These are phyloP conservation scores for Abscondita cerata DNA, from an alignment of 2,888 invertebrate genomes.

Conservation along the genomic window DNA sequence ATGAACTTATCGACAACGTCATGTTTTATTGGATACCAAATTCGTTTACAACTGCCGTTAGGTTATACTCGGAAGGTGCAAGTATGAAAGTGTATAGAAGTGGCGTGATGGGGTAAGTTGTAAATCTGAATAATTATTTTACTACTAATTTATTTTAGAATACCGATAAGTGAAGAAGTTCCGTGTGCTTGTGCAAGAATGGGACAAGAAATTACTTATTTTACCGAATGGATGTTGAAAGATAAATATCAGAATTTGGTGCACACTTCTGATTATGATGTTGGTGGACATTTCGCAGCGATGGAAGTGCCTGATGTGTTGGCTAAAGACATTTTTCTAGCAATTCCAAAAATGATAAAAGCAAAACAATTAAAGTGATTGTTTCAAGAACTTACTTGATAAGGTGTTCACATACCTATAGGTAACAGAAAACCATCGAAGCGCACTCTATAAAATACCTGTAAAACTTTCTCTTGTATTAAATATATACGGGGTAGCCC, in stretches of 20 bases:
- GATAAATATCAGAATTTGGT: constrained; percentile 71
- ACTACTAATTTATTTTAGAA: constrained; percentile 60
- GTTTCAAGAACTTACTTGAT: too few species aligned
- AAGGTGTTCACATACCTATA: too few species aligned
- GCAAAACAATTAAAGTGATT: too few species aligned
- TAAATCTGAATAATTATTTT: neutral
- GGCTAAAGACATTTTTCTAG: constrained; percentile 71
- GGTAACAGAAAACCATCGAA: too few species aligned
- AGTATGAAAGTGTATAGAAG: constrained; percentile 43
- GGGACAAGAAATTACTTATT: constrained; percentile 70
- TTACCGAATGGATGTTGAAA: constrained; percentile 66
- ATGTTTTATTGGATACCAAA: constrained; percentile 80
- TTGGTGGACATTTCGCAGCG: constrained; percentile 87
- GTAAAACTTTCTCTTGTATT: too few species aligned
- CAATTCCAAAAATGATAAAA: constrained; percentile 53
- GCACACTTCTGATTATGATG: constrained; percentile 68
- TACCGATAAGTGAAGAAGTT: constrained; percentile 64
- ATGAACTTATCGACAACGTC: constrained; percentile 75
- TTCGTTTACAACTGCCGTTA: constrained; percentile 72
- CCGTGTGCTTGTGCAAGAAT: constrained; percentile 78
- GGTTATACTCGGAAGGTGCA: constrained; percentile 73
- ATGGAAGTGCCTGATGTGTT: constrained; percentile 76
- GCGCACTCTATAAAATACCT: too few species aligned
- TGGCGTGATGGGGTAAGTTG: too few species aligned
- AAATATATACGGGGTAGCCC: too few species aligned